These are phyloP conservation scores for Hydropsyche betteni DNA, from an alignment of 2,888 invertebrate species.

Conservation along the genomic window DNA sequence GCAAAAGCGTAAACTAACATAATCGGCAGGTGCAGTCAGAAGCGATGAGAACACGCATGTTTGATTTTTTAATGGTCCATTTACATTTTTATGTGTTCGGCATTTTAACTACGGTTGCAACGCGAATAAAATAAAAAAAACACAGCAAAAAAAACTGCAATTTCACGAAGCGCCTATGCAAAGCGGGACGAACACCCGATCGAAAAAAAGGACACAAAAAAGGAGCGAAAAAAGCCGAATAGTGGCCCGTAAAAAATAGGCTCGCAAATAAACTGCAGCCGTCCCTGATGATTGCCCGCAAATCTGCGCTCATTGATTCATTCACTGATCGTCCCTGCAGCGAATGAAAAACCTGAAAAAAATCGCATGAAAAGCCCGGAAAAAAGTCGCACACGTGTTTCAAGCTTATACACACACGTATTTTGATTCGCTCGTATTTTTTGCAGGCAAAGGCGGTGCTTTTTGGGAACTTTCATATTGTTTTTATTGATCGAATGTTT, in stretches of 20 bases:
- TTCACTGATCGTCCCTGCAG: slow-evolving; percentile 14
- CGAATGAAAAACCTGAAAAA: not conserved
- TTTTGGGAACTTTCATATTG: too few species aligned
- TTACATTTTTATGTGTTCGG: slow-evolving; percentile 32
- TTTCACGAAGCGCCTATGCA: slow-evolving; percentile 16
- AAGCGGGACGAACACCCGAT: not conserved
- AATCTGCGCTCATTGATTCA: slow-evolving; percentile 50
- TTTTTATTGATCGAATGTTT: too few species aligned
- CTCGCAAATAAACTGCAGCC: slow-evolving; percentile 41
- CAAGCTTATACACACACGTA: not conserved
- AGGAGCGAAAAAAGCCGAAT: slow-evolving; percentile 5
- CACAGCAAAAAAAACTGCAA: not conserved
- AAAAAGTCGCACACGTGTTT: slow-evolving; percentile 8
- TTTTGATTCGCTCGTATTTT: slow-evolving; percentile 1
- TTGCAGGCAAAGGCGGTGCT: not conserved
- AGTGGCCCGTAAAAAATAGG: slow-evolving; percentile 36
- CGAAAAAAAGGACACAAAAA: slow-evolving; percentile 31
- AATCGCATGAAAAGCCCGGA: not conserved
- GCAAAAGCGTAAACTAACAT: slow-evolving; percentile 15
- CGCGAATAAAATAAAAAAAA: not conserved
- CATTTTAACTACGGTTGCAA: slow-evolving; percentile 17
- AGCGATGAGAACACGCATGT: slow-evolving; percentile 30
- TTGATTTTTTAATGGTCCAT: slow-evolving; percentile 32
- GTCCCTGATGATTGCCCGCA: slow-evolving; percentile 48
- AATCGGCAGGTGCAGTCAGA: slow-evolving; percentile 29